Percentiles rank a stretch among this genome's conserved stretches.
Evolutionary conservation across 1,140 invertebrate genomes (phyloP).

Genomic region (Drosophila busckii): DNA sequence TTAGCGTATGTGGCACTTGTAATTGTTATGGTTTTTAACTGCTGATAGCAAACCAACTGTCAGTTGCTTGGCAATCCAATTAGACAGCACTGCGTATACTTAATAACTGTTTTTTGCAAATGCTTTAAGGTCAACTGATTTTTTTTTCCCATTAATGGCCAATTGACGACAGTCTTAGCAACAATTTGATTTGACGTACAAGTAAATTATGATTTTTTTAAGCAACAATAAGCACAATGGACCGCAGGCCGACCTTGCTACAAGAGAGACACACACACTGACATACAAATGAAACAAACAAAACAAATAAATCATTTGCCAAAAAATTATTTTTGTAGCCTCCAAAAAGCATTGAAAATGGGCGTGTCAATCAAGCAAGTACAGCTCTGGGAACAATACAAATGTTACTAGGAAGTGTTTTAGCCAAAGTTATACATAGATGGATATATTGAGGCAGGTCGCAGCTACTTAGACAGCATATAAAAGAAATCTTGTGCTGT

Average conservation of each 20-base stretch:
- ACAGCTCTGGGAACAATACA: too few species aligned
- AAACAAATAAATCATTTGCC: constrained; percentile 72
- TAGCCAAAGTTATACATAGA: too few species aligned
- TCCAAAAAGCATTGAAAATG: constrained; percentile 43
- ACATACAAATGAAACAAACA: constrained; percentile 24
- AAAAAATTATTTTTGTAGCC: constrained; percentile 40
- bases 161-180: constrained; percentile 69
- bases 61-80: constrained; percentile 52
- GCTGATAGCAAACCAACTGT: constrained; percentile 51
- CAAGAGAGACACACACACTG: constrained; percentile 65
- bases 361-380: constrained; percentile 51
- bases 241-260: constrained; percentile 59
- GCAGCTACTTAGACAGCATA: constrained; percentile 6
- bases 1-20: constrained; percentile 30
- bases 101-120: constrained; percentile 25
- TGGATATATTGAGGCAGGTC: constrained; percentile 67
- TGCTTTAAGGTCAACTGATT: constrained; percentile 59
- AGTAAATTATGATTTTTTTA: constrained; percentile 61
- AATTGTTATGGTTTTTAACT: constrained; percentile 3
- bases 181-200: constrained; percentile 71
- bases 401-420: constrained; percentile 58
- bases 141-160: constrained; percentile 67
- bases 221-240: constrained; percentile 26
- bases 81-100: constrained; percentile 54
- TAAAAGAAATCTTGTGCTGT: constrained; percentile 20